Evolutionary conservation across 1,140 invertebrate species (phyloP).

Genomic region (Wasmannia auropunctata): DNA sequence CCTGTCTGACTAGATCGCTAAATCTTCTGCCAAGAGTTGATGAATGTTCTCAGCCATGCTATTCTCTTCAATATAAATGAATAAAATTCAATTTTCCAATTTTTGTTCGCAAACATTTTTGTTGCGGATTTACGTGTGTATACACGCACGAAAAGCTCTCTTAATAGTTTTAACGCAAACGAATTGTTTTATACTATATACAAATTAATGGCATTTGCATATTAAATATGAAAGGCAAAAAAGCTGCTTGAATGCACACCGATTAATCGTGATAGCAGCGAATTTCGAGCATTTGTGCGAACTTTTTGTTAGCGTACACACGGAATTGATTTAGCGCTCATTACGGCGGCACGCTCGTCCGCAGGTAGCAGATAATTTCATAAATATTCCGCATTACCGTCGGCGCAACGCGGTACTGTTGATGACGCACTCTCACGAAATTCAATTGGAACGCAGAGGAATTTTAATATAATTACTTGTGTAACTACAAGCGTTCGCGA

Average conservation of each 20-base stretch:
- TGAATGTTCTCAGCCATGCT: background rate
- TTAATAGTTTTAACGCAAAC: background rate
- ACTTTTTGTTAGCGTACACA: conserved; percentile 29
- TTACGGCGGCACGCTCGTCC: conserved; percentile 9
- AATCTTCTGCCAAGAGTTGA: background rate
- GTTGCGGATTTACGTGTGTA: background rate
- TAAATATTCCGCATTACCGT: conserved; percentile 43
- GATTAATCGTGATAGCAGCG: background rate
- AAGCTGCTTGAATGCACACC: background rate
- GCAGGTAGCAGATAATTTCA: conserved; percentile 39
- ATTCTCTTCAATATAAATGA: background rate
- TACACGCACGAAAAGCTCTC: background rate
- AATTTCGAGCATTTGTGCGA: background rate
- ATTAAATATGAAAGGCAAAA: conserved; percentile 1
- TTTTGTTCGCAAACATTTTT: background rate
- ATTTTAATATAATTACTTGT: conserved; percentile 58
- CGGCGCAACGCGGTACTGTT: conserved; percentile 1
- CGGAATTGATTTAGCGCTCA: conserved; percentile 34
- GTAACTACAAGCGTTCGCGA: conserved; percentile 23
- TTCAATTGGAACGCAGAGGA: conserved; percentile 27
- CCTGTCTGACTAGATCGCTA: background rate
- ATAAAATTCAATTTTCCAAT: conserved; percentile 12
- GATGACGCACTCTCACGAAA: conserved; percentile 21
- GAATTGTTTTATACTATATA: background rate
- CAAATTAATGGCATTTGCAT: background rate